Conservation (phyloP, 2,888 invertebrate species). For the Archaeoteleia sp. region DNA sequence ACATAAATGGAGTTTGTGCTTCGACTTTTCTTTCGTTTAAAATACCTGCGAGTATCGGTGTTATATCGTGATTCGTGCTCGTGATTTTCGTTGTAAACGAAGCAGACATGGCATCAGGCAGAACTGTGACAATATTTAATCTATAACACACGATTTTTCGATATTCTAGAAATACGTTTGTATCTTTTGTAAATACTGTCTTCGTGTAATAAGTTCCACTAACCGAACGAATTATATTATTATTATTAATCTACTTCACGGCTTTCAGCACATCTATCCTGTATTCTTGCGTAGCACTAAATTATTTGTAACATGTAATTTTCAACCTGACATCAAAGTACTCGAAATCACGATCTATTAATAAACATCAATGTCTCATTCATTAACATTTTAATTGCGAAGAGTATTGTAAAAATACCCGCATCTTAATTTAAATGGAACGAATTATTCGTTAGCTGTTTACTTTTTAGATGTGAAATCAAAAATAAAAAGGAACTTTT, state of each 20-base stretch:
- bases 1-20: conserved; percentile 35
- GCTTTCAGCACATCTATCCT: conserved; percentile 42
- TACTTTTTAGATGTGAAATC: no score
- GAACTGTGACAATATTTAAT: conserved; percentile 46
- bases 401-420: no score
- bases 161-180: conserved; percentile 41
- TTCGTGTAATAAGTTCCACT: conserved; percentile 44
- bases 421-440: no score
- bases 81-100: conserved; percentile 10
- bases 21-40: conserved; percentile 13
- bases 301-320: conserved; percentile 40
- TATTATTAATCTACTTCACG: conserved; percentile 28
- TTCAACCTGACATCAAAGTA: conserved; percentile 27
- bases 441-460: no score
- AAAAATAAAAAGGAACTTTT: no score
- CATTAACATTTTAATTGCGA: no score
- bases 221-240: conserved; percentile 37
- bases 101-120: conserved; percentile 18
- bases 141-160: conserved; percentile 39
- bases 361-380: conserved; percentile 43
- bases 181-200: conserved; percentile 48
- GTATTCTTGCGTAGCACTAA: conserved; percentile 32
- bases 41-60: conserved; percentile 20
- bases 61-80: conserved; percentile 21
- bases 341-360: conserved; percentile 36